Evolutionary conservation across 2,888 invertebrate species (phyloP).

Genomic region (Pharmacophagus antenor): DNA sequence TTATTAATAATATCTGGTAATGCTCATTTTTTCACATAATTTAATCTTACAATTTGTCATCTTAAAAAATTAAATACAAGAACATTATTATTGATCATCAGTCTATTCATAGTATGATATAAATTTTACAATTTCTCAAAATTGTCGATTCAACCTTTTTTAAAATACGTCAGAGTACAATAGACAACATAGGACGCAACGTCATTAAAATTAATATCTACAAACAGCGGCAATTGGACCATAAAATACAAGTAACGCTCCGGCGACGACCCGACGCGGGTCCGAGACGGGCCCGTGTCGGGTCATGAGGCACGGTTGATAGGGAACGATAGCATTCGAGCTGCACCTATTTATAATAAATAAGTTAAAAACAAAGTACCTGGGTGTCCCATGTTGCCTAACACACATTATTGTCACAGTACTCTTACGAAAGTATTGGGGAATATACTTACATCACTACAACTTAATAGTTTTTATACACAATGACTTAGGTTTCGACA

Average conservation of each 20-base stretch:
- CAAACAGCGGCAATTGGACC: too few species aligned
- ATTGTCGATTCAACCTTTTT: constrained; percentile 69
- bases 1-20: constrained; percentile 55
- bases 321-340: constrained; percentile 43
- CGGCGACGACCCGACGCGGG: constrained; percentile 50
- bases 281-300: constrained; percentile 43
- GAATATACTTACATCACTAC: constrained; percentile 74
- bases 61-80: constrained; percentile 79
- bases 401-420: constrained; percentile 69
- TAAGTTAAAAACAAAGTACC: constrained; percentile 72
- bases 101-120: constrained; percentile 79
- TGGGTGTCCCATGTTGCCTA: constrained; percentile 70
- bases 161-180: constrained; percentile 63
- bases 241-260: constrained; percentile 35
- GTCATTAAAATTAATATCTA: constrained; percentile 66
- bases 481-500: constrained; percentile 81
- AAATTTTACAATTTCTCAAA: constrained; percentile 69
- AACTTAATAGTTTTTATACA: constrained; percentile 78
- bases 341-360: constrained; percentile 66
- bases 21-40: constrained; percentile 62
- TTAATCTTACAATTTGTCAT: constrained; percentile 77
- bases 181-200: constrained; percentile 74
- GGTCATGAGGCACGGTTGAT: constrained; percentile 23
- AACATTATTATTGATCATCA: constrained; percentile 79
- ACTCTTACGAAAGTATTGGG: constrained; percentile 76